Evolutionary conservation across 2,797 vertebrate species (phyloP), one percentile per base, ranked within the genome.

Genomic region (Betta splendens): DNA sequence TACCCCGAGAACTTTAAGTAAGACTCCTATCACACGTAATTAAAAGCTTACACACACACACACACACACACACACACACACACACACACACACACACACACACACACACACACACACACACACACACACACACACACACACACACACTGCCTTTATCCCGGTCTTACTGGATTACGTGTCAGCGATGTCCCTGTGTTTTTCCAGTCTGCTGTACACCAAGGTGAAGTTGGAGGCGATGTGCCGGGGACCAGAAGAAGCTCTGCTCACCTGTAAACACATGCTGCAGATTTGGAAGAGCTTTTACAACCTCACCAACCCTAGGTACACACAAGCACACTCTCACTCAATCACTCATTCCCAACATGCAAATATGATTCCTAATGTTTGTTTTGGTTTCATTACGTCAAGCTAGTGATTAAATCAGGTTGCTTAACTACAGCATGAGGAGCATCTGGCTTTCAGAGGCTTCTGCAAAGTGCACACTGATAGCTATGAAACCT

Each of bases 211-310:
- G 28, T 99, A 98, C 62, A 96, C 97, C 52, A 98, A 98, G 86
- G 96, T 96, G 60, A 98, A 97, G 82, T 28, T 98, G 90, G 96
- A 98, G 83, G 94, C 94, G 0, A 87, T 98, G 59, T 98, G 96
- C 70, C 89, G 95, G 73, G 96, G 96, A 25, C 96, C 97, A 0
- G 97, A 99, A 51, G 97, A 99, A 70, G 95, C 96, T 2, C 92
- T 98, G 32, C 94, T 98, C 61, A 96, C 95, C 22, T 99, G 97
- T 72, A 99, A 99, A 89, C 96, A 96, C 83, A 99, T 99, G 97
- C 86, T 99, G 64, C 97, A 99, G 71, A 98, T 98, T 84, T 99
- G 97, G 97, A 99, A 98, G 80, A 98, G 96, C 80, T 98, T 97
- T 79, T 99, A 98, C 87, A 99, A 98, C 87, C 95, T 99, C 3